Evolutionary conservation across 2,797 vertebrate genomes (phyloP), one percentile per base, ranked within the genome.

Genomic region (Sebastes hubbsi): DNA sequence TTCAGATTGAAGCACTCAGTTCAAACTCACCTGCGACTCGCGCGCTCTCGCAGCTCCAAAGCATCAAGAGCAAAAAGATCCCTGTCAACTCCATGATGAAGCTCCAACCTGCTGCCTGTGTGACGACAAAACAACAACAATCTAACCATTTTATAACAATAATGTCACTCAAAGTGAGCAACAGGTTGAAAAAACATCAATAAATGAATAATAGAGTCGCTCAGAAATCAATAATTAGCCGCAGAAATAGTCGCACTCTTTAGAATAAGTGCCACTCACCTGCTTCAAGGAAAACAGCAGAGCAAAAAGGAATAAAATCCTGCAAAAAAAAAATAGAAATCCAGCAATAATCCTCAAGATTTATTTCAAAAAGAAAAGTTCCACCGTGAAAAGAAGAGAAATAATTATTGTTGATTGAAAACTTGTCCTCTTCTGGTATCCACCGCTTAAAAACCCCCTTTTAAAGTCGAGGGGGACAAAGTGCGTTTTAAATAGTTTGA

Each of bases 401-500:
- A 75, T 58, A 11, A 63, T 6, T 27, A 27, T 27, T 38, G 36
- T 36, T 65, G 70, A 63, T 82, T 62, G 27, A 49, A 81, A 88
- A 83, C 27, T 78, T 79, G 75, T 84, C 78, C 87, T 83, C 75
- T 85, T 13, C 78, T 88, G 76, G 25, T 87, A 55, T 82, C 88
- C 29, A 81, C 82, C 60, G 87, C 93, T 93, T 90, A 90, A 91
- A 90, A 85, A 76, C 78, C 79, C 87, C 88, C 83, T 93, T 91
- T 91, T 89, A 91, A 88, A 38, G 84, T 84, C 78, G 38, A 73
- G 84, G 88, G 85, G 87, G 87, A 89, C 95, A 95, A 96, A 95
- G 94, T 93, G 91, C 93, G 93, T 94, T 98, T 98, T 99, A 98
- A 99, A 97, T 97, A 95, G 94, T 95, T 96, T 94, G 95, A 91